Evolutionary conservation across 2,113 vertebrate genomes (phyloP).

Genomic region (Alethe diademata): DNA sequence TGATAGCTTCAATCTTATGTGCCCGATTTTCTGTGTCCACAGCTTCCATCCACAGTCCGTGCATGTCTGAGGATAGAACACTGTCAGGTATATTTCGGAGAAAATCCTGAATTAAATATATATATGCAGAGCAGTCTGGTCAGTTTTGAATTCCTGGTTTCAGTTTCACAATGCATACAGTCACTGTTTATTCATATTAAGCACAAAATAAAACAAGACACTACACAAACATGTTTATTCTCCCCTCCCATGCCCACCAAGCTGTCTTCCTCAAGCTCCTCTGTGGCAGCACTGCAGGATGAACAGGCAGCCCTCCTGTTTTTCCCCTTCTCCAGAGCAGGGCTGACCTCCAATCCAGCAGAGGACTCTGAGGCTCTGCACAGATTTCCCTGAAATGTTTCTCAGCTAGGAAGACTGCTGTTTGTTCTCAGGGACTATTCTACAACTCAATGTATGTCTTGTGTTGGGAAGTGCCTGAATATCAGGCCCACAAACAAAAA

Average conservation of each 20-base stretch:
- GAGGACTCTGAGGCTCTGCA: background rate
- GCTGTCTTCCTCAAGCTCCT: background rate
- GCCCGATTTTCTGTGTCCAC: constrained; percentile 64
- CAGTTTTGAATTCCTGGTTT: constrained; percentile 47
- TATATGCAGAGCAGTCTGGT: constrained; percentile 64
- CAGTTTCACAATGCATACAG: constrained; percentile 33
- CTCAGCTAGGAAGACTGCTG: background rate
- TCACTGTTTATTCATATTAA: constrained; percentile 20
- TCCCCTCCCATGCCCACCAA: background rate
- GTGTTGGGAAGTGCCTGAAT: background rate
- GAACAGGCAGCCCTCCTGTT: background rate
- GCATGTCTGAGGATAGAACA: constrained; percentile 79
- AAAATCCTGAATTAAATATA: constrained; percentile 82
- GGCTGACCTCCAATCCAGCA: background rate
- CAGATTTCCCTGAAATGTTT: background rate
- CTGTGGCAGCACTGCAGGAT: background rate
- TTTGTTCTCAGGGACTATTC: background rate
- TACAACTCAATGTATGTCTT: background rate
- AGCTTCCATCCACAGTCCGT: constrained; percentile 80
- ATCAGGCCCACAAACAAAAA: background rate
- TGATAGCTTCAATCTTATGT: constrained; percentile 70
- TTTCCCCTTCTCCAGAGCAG: background rate
- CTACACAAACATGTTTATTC: background rate
- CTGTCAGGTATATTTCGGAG: constrained; percentile 82
- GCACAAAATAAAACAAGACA: constrained; percentile 2